Percentiles rank a stretch among this genome's conserved stretches.
These are phyloP conservation scores for Argopecten irradians DNA, from an alignment of 1,140 invertebrate species.

Conservation along the genomic window DNA sequence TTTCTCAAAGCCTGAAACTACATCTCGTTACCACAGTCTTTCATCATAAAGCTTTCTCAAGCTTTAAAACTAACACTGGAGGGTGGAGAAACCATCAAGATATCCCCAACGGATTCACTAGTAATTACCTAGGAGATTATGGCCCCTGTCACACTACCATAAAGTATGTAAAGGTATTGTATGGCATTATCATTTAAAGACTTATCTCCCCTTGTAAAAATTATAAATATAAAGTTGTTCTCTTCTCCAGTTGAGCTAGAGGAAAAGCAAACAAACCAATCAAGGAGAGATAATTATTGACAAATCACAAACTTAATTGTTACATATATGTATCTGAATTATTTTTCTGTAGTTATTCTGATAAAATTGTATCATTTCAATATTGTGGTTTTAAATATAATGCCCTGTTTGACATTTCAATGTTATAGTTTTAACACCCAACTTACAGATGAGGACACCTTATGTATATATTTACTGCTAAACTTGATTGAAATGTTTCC, in stretches of 20 bases:
- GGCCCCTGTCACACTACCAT: not conserved
- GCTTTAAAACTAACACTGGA: not conserved
- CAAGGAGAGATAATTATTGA: not conserved
- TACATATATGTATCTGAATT: too few relatives aligned
- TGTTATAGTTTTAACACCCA: too few relatives aligned
- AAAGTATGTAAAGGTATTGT: not conserved
- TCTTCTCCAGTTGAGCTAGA: not conserved
- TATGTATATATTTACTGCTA: too few relatives aligned
- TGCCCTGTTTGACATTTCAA: not conserved
- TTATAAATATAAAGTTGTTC: not conserved
- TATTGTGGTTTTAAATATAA: not conserved
- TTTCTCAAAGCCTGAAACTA: not conserved
- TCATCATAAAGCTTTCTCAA: not conserved
- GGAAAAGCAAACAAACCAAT: not conserved
- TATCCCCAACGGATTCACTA: not conserved
- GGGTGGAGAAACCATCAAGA: constrained; percentile 13
- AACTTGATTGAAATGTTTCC: not conserved
- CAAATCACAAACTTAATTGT: too few relatives aligned
- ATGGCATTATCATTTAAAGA: not conserved
- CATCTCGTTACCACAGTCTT: not conserved
- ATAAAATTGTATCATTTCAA: not conserved
- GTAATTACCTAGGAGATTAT: not conserved
- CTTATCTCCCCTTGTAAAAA: not conserved
- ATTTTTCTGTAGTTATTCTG: too few relatives aligned
- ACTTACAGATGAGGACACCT: too few relatives aligned